Evolutionary conservation across 2,888 invertebrate genomes (phyloP), one percentile per base, ranked within the genome.

Genomic region (Trachelus iudaicus): DNA sequence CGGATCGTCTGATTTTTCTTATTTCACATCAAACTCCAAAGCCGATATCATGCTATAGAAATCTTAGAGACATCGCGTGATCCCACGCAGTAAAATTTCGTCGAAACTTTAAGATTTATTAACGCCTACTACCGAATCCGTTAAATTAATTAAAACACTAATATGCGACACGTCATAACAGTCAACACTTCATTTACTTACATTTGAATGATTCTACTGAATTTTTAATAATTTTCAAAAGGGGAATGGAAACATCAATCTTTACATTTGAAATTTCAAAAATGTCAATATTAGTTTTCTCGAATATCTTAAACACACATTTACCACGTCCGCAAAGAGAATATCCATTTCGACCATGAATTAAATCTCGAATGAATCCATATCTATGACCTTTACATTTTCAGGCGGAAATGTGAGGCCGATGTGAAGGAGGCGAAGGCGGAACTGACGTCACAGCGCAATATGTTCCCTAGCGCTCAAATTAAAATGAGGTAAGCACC

Each of bases 391-490:
- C 23, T 56, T 56, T 9, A 23, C 2, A 9, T 23, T 56, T 56
- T 56, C 89, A 91, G 91, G 86, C 91, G 91, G 90, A 91, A 91
- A 91, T 91, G 91, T 91, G 91, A 91, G 87, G 90, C 88, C 84
- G 91, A 91, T 83, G 91, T 89, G 83, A 91, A 91, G 89, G 91
- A 91, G 87, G 87, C 87, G 84, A 91, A 91, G 87, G 86, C 89
- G 82, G 91, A 91, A 85, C 85, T 91, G 86, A 85, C 89, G 88
- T 87, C 88, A 81, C 91, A 91, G 84, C 90, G 91, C 91, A 91
- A 88, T 91, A 91, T 91, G 91, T 91, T 91, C 87, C 91, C 91
- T 86, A 91, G 90, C 90, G 90, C 91, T 86, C 91, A 91, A 89
- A 91, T 91, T 88, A 91, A 91, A 90, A 91, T 91, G 91, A 91